Percentiles rank a stretch among this genome's conserved stretches.
Evolutionary conservation across 2,797 vertebrate genomes (phyloP).

Genomic region (Fringilla coelebs): DNA sequence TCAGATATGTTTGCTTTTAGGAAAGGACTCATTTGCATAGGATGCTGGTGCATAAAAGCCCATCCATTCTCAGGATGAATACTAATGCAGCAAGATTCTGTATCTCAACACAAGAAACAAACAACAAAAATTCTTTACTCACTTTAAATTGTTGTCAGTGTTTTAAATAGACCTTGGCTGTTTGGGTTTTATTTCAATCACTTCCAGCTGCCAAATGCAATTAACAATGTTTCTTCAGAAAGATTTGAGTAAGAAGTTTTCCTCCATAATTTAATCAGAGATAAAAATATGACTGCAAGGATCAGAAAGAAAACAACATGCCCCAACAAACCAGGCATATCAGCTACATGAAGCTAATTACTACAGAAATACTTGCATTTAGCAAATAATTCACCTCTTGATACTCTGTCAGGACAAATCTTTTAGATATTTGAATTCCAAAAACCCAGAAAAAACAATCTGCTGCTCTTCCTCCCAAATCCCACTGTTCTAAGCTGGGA

Average conservation of each 20-base stretch:
- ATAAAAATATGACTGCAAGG: neutral
- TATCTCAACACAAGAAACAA: neutral
- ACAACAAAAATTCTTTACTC: neutral
- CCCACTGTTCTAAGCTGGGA: neutral
- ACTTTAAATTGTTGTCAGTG: neutral
- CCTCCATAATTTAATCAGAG: neutral
- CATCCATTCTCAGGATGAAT: conserved; percentile 32
- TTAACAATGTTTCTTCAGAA: neutral
- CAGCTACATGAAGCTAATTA: neutral
- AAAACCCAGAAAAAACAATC: neutral
- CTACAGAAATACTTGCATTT: neutral
- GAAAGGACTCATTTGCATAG: conserved; percentile 53
- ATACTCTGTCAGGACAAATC: neutral
- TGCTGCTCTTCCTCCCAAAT: neutral
- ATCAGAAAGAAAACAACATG: neutral
- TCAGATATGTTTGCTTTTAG: conserved; percentile 34
- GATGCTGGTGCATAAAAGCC: conserved; percentile 24
- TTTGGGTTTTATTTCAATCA: neutral
- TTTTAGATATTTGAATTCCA: neutral
- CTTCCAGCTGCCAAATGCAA: neutral
- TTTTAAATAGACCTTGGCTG: neutral
- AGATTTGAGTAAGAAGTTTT: neutral
- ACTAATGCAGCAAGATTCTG: conserved; percentile 35
- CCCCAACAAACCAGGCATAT: neutral
- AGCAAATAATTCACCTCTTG: neutral